Evolutionary conservation across 2,888 invertebrate genomes (phyloP).

Genomic region (Zhuqinia jingwanae): DNA sequence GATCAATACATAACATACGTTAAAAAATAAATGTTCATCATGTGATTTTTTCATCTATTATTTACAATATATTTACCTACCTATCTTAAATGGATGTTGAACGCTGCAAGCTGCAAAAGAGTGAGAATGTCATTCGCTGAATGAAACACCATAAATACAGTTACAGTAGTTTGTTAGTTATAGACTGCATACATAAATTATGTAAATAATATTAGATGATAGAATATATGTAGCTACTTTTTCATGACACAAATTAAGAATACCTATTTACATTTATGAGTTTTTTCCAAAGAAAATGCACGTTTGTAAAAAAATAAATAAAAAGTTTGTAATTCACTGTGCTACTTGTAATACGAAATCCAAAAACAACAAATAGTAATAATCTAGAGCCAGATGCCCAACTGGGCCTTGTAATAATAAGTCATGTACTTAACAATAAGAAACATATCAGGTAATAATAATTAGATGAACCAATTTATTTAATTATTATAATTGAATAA

Average conservation of each 20-base stretch:
- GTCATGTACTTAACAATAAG: constrained; percentile 60
- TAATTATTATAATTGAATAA: neutral
- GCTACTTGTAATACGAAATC: neutral
- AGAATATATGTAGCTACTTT: neutral
- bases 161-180: neutral
- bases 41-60: constrained; percentile 36
- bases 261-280: no score
- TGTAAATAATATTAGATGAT: neutral
- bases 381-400: neutral
- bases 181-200: neutral
- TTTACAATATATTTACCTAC: neutral
- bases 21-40: constrained; percentile 42
- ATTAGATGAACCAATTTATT: no score
- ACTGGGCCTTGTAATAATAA: no score
- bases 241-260: neutral
- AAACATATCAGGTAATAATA: constrained; percentile 61
- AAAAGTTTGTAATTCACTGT: neutral
- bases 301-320: neutral
- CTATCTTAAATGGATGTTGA: no score
- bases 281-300: no score
- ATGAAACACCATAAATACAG: neutral
- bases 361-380: constrained; percentile 6
- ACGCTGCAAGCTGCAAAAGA: no score
- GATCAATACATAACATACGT: no score
- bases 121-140: neutral